Evolutionary conservation across 2,113 vertebrate species (phyloP).

Genomic region (Ivindomyrus marchei): DNA sequence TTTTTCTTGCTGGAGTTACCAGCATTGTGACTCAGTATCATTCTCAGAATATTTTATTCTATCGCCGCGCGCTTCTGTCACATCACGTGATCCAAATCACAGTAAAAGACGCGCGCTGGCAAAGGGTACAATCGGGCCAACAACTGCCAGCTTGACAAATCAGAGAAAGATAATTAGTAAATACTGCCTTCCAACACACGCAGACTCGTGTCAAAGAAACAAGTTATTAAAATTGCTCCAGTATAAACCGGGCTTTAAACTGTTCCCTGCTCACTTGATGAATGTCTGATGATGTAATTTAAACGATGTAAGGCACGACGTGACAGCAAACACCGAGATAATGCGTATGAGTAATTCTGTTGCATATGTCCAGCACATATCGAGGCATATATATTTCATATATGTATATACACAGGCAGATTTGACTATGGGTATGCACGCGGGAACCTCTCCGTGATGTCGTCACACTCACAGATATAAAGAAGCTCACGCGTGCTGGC

Average conservation of each 20-base stretch:
- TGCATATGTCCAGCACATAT: neutral
- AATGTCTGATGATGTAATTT: neutral
- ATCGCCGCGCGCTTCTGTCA: constrained; percentile 22
- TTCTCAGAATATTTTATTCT: constrained; percentile 15
- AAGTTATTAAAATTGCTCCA: neutral
- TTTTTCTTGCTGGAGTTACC: neutral
- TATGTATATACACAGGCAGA: neutral
- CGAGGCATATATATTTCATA: neutral
- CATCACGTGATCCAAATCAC: constrained; percentile 29
- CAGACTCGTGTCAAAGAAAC: neutral
- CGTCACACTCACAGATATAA: neutral
- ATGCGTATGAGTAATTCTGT: neutral
- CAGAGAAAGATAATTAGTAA: neutral
- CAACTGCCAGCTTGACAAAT: constrained; percentile 10
- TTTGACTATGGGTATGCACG: neutral
- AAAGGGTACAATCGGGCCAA: neutral
- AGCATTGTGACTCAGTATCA: constrained; percentile 9
- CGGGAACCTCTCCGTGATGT: neutral
- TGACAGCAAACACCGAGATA: neutral
- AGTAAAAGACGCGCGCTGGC: constrained; percentile 4
- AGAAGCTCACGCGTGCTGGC: neutral
- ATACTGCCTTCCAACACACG: neutral
- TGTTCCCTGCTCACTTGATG: neutral
- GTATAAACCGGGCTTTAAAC: constrained; percentile 3
- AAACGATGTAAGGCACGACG: neutral